Conservation (phyloP, 2,113 vertebrate genomes). For the Eolophus roseicapilla region DNA sequence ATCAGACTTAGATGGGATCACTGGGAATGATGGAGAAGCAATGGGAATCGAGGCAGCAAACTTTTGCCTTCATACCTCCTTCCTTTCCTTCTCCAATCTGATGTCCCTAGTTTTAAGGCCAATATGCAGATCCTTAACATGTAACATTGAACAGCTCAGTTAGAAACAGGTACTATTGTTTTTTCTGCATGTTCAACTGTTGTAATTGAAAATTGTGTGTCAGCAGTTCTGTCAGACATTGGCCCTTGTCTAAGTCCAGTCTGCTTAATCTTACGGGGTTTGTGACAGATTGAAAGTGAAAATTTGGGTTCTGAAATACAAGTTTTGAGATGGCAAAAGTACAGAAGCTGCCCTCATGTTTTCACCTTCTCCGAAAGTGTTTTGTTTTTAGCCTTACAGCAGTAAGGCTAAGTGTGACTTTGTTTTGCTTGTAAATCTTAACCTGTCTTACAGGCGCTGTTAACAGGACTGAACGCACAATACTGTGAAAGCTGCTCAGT, state of each 20-base stretch:
- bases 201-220: background rate
- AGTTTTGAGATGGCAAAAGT: background rate
- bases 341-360: background rate
- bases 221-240: background rate
- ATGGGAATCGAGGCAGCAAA: background rate
- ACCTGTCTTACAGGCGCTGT: background rate
- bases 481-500: background rate
- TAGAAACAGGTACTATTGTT: fast-evolving
- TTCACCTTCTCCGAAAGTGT: background rate
- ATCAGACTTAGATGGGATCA: background rate
- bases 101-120: background rate
- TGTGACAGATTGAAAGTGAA: background rate
- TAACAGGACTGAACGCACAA: background rate
- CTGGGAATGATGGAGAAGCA: background rate
- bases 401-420: background rate
- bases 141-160: background rate
- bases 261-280: background rate
- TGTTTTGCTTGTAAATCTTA: background rate
- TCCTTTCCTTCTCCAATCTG: background rate
- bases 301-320: background rate
- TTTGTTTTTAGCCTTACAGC: background rate
- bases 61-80: background rate
- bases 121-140: background rate
- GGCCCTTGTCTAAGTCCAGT: background rate
- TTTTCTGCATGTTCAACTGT: background rate